Percentiles rank a stretch among this genome's conserved stretches.
Conservation (phyloP, 1,140 invertebrate species). For the Ceratosolen fusciceps region DNA sequence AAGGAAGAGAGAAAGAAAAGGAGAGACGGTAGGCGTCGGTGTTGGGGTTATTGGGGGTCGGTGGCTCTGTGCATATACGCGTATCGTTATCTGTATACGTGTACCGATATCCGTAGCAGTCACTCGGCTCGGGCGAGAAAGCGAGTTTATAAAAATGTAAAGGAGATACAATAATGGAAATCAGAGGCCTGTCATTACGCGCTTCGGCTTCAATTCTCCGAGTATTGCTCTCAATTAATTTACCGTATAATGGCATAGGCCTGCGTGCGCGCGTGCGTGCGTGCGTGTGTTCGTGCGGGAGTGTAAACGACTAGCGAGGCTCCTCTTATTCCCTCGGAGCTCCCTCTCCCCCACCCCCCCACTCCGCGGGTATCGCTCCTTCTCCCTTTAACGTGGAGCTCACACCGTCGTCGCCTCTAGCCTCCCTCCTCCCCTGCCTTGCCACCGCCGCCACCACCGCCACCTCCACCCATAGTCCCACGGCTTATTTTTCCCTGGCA, state of each 20-base stretch:
- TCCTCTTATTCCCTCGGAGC: background rate
- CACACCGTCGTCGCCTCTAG: background rate
- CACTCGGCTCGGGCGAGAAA: background rate
- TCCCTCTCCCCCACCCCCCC: too few species aligned
- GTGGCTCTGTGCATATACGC: too few species aligned
- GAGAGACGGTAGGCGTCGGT: too few species aligned
- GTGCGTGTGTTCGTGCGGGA: too few species aligned
- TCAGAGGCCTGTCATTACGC: background rate
- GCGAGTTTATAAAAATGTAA: background rate
- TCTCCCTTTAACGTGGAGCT: constrained; percentile 21
- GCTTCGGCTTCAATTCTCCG: background rate
- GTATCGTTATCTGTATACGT: too few species aligned
- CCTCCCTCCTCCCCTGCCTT: too few species aligned
- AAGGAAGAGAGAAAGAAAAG: background rate
- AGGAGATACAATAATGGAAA: constrained; percentile 27
- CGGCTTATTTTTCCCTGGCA: background rate
- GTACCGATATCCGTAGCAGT: background rate
- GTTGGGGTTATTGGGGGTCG: too few species aligned
- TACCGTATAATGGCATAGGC: background rate
- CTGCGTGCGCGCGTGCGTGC: too few species aligned
- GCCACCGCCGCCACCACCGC: background rate
- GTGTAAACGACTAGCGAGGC: background rate
- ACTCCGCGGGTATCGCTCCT: constrained; percentile 20
- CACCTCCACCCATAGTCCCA: too few species aligned
- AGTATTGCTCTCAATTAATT: constrained; percentile 30